phyloP scores from a whole-genome alignment of 2,797 vertebrate genomes.

The Betta splendens region DNA sequence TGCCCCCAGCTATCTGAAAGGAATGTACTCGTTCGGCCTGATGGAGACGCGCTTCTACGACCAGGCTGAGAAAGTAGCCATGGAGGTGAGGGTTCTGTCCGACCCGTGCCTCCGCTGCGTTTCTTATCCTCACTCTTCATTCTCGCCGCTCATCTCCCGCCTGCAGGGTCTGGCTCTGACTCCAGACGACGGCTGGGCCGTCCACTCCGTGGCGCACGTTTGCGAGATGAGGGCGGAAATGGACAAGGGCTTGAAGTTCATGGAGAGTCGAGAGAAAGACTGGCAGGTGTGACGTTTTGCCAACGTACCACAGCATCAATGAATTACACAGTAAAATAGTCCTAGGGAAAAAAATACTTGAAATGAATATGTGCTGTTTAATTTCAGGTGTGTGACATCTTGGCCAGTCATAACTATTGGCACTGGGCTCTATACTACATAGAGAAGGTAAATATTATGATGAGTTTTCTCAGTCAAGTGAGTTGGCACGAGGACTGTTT shows the following conservation, averaged over 20 bases:
- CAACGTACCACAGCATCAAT: no score
- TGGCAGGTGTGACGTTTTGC: conserved; percentile 87
- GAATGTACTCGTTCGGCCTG: conserved; percentile 92
- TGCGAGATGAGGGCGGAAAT: conserved; percentile 92
- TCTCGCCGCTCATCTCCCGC: neutral
- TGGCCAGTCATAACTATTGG: conserved; percentile 96
- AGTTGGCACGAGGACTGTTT: conserved; percentile 37
- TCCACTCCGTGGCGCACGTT: conserved; percentile 90
- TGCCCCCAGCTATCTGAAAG: conserved; percentile 89
- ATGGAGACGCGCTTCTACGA: conserved; percentile 91
- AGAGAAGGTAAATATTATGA: conserved; percentile 87
- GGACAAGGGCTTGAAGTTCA: conserved; percentile 87
- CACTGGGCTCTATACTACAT: conserved; percentile 94
- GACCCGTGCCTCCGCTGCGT: no score
- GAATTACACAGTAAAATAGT: conserved; percentile 5
- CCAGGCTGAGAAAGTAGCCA: conserved; percentile 88
- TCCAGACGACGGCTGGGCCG: conserved; percentile 88
- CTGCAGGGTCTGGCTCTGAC: conserved; percentile 85
- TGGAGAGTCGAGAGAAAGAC: conserved; percentile 85
- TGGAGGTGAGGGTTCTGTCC: conserved; percentile 90
- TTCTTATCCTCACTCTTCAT: neutral
- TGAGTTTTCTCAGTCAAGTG: conserved; percentile 54
- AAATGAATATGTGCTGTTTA: conserved; percentile 33
- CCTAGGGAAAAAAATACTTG: neutral
- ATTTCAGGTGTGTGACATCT: conserved; percentile 84